Evolutionary conservation across 2,888 invertebrate genomes (phyloP), one percentile per base, ranked within the genome.

Genomic region (Iselma pallidipennis): DNA sequence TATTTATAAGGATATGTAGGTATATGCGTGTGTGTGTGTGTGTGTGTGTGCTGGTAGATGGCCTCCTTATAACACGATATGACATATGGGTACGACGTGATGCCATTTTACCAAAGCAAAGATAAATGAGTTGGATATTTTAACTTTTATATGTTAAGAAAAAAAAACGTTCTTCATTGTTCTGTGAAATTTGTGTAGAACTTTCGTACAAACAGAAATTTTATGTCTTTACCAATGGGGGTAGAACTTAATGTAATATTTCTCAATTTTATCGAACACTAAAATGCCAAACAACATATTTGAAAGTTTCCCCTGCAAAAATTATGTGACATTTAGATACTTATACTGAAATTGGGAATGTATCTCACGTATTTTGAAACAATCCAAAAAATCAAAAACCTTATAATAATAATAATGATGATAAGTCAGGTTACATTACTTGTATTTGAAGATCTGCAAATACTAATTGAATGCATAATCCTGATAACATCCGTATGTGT

Each of bases 61-160:
- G n/a, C n/a, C n/a, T n/a, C 66, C 70, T 72, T 74, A 76, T 76
- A 75, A 73, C 71, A 67, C 65, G 66, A 55, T 70, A 71, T 76
- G 73, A 73, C 74, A 70, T 74, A 75, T 73, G 66, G 74, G 67
- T 64, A 59, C 62, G 68, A 78, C 78, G 77, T 78, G 78, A 76
- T 71, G 72, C 74, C 74, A 77, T 78, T 76, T 71, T 57, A 48
- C 65, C n/a, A 66, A 73, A 74, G 71, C 74, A 69, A 70, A 74
- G 76, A 78, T 70, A 73, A 76, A 76, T 72, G 74, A 74, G 66
- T 63, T 57, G 62, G 70, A 72, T 71, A 69, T 71, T 73, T 72
- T 66, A 70, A 68, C 61, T 71, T 74, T 73, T 65, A 60, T 63
- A 63, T 62, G 66, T 63, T 16, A 37, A 37, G 37, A 37, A 37